Base-by-base conservation (phyloP, 2,113 vertebrate genomes). In the Oenanthe melanoleuca region DNA sequence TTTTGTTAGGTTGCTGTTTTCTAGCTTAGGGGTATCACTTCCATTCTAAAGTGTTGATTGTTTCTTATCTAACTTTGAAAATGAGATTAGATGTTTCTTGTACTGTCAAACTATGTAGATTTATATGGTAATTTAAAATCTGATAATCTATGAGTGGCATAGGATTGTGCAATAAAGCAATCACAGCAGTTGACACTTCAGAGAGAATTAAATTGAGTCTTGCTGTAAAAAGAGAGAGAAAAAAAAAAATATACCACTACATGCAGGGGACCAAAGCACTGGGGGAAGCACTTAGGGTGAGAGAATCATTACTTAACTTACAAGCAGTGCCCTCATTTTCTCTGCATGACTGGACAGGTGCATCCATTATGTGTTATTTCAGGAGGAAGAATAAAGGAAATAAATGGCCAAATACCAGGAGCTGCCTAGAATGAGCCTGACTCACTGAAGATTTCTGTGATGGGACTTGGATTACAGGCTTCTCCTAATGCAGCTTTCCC, bases 1-100 rank as follows among this genome's bases (percentile, higher is more conserved):
- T 95, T 97, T 93, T 95, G 88, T 96, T 96, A 97, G 82, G 66
- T 89, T 95, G 57, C 90, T 20, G 12, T 66, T 96, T 97, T 88
- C 77, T 87, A 95, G 94, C 95, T 98, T 93, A 96, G 45, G 89
- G 96, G 70, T 96, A 97, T 96, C 42, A 33, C 79, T 98, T 97
- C 92, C 69, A 95, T 95, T 97, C 89, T 89, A 57, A 97, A 97
- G 80, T 91, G 93, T 94, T 97, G 96, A 98, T 96, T 96, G 63
- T 97, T 97, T 97, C 96, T 97, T 97, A 97, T 97, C 97, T 97
- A 97, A 96, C 94, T 97, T 97, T 89, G 79, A 96, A 98, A 97
- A 97, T 96, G 83, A 96, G 93, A 98, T 98, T 95, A 98, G 96
- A 97, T 96, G 80, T 95, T 95, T 97, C 71, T 84, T 95, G 81